phyloP scores from a whole-genome alignment of 2,888 invertebrate species.

The Drepana falcataria region DNA sequence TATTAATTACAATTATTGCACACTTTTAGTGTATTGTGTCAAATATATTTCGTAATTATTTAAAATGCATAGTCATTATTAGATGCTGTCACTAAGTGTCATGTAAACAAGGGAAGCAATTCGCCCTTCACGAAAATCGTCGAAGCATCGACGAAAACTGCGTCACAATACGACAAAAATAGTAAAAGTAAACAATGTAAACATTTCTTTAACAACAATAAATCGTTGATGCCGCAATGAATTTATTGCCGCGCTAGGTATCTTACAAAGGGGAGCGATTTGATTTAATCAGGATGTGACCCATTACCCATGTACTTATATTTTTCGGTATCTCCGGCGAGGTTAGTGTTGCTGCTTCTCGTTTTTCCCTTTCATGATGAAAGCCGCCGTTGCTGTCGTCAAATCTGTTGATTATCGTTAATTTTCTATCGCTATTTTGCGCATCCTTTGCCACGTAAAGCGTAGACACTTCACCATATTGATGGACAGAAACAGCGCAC shows the following conservation, averaged over 20 bases:
- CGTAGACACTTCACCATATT: conserved; percentile 47
- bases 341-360: conserved; percentile 51
- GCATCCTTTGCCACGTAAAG: conserved; percentile 59
- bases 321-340: conserved; percentile 51
- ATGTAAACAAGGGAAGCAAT: conserved; percentile 13
- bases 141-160: conserved; percentile 12
- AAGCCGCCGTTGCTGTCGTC: conserved; percentile 28
- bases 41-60: not conserved
- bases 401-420: conserved; percentile 51
- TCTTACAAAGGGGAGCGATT: conserved; percentile 41
- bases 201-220: conserved; percentile 28
- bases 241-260: conserved; percentile 20
- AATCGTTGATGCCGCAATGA: conserved; percentile 24
- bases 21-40: no score
- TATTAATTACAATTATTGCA: no score
- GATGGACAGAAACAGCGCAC: conserved; percentile 39
- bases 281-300: conserved; percentile 49
- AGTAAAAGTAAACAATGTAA: conserved; percentile 32
- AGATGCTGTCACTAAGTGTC: not conserved
- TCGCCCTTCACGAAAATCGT: conserved; percentile 20
- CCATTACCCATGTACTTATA: conserved; percentile 72
- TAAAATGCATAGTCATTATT: not conserved
- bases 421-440: conserved; percentile 30
- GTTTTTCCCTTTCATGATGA: conserved; percentile 53
- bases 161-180: conserved; percentile 32